Base-by-base conservation (phyloP, 1,140 invertebrate genomes). In the Riptortus pedestris region DNA sequence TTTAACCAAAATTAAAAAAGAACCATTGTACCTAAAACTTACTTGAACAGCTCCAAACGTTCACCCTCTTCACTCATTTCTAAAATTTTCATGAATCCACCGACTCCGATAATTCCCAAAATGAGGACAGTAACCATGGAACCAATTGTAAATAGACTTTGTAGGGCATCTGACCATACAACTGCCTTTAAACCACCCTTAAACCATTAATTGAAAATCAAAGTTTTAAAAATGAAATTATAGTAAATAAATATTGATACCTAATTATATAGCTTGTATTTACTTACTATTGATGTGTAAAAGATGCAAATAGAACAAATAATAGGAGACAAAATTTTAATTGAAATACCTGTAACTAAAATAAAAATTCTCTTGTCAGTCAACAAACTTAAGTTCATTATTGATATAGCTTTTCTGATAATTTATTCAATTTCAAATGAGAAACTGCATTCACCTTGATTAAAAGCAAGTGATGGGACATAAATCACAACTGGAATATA, bases 101-200 rank as follows among this genome's bases (percentile, higher is more conserved):
- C 86, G 28, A 84, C 76, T n/a, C 38, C 58, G 5, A 22, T 20
- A 18, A 59, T 4, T 14, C 67, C 67, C 20, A 65, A 26, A 27
- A 60, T 52, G 7, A 31, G 27, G 16, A 67, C 64, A 26, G 47
- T 29, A 31, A 67, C 26, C 26, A 62, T 80, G 0, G 85, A 86
- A 0, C 81, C 75, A 51, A 90, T 83, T 85, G 92, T 93, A 0
- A 93, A 80, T n/a, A 82, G 74, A 0, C 86, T 84, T 76, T 93
- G 90, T 72, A 91, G 82, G 1, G 87, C 84, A 71, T 93, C 90
- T 2, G 90, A 90, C 83, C 87, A 89, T 51, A 94, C 83, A 2
- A 93, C 90, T 5, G 90, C 90, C 72, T 82, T 81, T 26, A 88
- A 78, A 43, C 85, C 86, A 67, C 85, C 83, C 83, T 80, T 74